Conservation (phyloP, 2,797 vertebrate genomes). For the Eurystomus glaucurus region DNA sequence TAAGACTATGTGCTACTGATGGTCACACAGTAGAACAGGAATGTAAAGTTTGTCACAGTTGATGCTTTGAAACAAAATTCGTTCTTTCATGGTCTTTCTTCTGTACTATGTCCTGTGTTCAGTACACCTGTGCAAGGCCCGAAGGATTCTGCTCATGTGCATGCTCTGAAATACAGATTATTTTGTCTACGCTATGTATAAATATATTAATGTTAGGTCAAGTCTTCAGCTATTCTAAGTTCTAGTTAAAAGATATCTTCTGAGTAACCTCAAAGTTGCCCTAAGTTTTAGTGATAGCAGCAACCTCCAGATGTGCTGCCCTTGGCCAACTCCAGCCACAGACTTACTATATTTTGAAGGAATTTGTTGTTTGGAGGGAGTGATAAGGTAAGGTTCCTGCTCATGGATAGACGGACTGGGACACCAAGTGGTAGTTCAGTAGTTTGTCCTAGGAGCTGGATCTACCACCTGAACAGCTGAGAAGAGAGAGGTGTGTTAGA, state of each 20-base stretch:
- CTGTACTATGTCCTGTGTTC: neutral
- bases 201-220: neutral
- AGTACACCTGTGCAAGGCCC: neutral
- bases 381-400: neutral
- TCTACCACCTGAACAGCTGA: neutral
- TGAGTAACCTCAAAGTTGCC: neutral
- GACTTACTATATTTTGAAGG: neutral
- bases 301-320: neutral
- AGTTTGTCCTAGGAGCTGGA: neutral
- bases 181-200: neutral
- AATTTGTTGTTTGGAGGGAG: neutral
- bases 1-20: neutral
- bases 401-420: neutral
- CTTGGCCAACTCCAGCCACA: neutral
- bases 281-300: neutral
- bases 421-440: neutral
- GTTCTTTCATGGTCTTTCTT: neutral
- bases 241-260: neutral
- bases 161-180: neutral
- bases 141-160: neutral
- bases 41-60: fast-evolving
- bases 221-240: neutral
- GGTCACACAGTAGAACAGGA: neutral
- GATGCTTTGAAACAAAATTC: neutral
- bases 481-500: neutral